Percentiles rank a stretch among this genome's conserved stretches.
phyloP scores from a whole-genome alignment of 1,140 invertebrate genomes.

The Agrypnia vestita region DNA sequence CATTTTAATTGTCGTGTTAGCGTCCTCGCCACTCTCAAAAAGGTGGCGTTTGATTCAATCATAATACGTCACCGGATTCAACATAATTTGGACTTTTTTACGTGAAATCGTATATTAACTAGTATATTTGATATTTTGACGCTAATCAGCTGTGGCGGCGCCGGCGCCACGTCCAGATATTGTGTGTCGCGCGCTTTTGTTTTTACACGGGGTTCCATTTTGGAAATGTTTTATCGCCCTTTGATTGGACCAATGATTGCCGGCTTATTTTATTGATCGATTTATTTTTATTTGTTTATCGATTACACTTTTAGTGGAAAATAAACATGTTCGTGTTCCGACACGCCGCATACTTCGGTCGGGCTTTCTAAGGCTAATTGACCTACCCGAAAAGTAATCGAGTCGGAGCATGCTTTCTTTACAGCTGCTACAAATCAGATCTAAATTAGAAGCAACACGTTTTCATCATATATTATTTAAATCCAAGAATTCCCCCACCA shows the following conservation, averaged over 20 bases:
- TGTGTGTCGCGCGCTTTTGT: conserved; percentile 27
- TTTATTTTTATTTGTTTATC: conserved; percentile 12
- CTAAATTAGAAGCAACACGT: no score
- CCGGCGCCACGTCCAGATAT: not conserved
- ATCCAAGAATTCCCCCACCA: no score
- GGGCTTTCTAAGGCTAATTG: no score
- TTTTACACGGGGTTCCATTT: conserved; percentile 11
- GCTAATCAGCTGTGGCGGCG: not conserved
- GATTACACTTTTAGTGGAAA: conserved; percentile 1
- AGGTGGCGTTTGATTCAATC: not conserved
- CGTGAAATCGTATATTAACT: not conserved
- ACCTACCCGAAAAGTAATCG: no score
- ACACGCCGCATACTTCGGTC: no score
- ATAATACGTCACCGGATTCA: no score
- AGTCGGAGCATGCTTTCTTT: no score
- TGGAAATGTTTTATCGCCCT: conserved; percentile 30
- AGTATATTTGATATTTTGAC: conserved; percentile 1
- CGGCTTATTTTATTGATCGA: conserved; percentile 11
- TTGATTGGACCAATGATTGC: conserved; percentile 6
- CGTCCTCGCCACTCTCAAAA: not conserved
- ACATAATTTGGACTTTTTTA: not conserved
- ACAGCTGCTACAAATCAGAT: no score
- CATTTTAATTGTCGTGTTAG: no score
- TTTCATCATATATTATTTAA: no score
- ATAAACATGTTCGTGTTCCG: no score